These are phyloP conservation scores for Nerophis ophidion DNA, from an alignment of 2,113 vertebrate genomes.

Conservation along the genomic window DNA sequence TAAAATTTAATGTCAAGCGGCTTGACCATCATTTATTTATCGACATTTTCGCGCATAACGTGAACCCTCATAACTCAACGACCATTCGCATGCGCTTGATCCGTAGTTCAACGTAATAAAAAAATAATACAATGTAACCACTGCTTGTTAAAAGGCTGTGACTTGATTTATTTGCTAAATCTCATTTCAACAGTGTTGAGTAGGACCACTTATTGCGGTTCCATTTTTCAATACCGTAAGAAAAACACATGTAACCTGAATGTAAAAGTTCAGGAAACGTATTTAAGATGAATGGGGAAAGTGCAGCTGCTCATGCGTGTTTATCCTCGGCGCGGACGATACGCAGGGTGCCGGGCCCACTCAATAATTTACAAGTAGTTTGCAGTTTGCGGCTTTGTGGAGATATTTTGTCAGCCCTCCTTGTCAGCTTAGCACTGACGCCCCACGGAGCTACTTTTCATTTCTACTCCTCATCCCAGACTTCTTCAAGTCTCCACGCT, in stretches of 20 bases:
- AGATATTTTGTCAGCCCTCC: constrained; percentile 59
- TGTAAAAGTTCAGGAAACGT: background rate
- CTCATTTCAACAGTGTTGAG: background rate
- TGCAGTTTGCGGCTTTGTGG: constrained; percentile 46
- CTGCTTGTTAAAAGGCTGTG: too few relatives aligned
- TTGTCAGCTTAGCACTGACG: constrained; percentile 57
- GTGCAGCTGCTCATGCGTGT: constrained; percentile 12
- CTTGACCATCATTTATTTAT: too few relatives aligned
- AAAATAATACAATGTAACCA: too few relatives aligned
- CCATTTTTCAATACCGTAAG: background rate
- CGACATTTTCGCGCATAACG: too few relatives aligned
- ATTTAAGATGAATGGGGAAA: background rate
- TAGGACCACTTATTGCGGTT: background rate
- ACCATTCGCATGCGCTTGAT: too few relatives aligned
- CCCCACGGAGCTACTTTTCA: constrained; percentile 48
- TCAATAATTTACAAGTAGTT: constrained; percentile 56
- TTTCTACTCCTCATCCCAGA: constrained; percentile 40
- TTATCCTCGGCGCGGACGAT: constrained; percentile 11
- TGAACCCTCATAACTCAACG: too few relatives aligned
- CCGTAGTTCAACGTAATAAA: too few relatives aligned
- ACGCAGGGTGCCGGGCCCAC: constrained; percentile 20
- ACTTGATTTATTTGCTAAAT: background rate
- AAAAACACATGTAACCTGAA: background rate
- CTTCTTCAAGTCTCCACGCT: constrained; percentile 38
- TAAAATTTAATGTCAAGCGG: too few relatives aligned